Percentiles rank a stretch among this genome's conserved stretches.
These are phyloP conservation scores for Vireo altiloquus DNA, from an alignment of 2,113 vertebrate genomes.

Conservation along the genomic window DNA sequence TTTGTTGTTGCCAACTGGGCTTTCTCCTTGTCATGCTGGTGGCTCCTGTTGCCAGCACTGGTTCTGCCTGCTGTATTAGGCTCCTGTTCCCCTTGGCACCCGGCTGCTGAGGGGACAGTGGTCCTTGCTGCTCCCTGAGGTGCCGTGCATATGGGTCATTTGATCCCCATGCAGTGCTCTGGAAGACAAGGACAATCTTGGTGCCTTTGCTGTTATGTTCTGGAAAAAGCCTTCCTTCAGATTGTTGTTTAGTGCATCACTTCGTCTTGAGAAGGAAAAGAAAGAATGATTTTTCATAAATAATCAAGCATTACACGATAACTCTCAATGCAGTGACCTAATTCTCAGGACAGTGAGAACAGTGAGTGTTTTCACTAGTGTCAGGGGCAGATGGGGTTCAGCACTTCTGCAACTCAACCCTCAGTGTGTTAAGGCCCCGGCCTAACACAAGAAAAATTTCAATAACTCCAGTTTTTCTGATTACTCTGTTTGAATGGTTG, in stretches of 20 bases:
- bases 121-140: neutral
- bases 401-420: neutral
- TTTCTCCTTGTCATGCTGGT: neutral
- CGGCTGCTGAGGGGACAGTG: neutral
- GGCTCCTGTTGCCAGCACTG: neutral
- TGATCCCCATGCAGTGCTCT: neutral
- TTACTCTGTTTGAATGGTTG: neutral
- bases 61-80: neutral
- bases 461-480: neutral
- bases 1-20: rapidly evolving
- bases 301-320: neutral
- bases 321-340: neutral
- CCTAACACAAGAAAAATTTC: neutral
- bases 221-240: neutral
- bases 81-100: neutral
- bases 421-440: neutral
- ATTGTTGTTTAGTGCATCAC: neutral
- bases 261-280: neutral
- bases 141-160: rapidly evolving
- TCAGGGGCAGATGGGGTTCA: neutral
- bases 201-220: neutral
- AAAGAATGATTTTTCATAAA: neutral
- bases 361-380: neutral
- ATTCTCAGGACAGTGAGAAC: neutral
- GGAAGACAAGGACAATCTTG: neutral